Conservation (phyloP, 2,113 vertebrate genomes). For the Gymnocephalus cernua region DNA sequence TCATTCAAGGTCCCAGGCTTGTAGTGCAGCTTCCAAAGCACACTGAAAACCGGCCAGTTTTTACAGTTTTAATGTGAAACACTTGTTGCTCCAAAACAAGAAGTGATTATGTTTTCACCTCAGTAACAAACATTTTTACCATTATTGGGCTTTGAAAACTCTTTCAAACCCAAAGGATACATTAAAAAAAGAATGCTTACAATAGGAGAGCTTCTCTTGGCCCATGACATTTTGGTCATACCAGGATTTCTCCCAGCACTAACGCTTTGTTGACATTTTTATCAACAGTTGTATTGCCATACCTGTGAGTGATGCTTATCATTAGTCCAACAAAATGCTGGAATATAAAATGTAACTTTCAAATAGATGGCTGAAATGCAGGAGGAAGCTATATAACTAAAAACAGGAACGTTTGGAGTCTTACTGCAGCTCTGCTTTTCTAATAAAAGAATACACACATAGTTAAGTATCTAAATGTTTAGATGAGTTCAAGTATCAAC, state of each 20-base stretch:
- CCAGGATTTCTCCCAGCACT: background rate
- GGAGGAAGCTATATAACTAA: background rate
- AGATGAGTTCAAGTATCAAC: background rate
- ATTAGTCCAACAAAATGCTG: background rate
- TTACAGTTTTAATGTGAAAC: background rate
- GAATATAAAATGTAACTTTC: background rate
- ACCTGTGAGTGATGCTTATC: conserved; percentile 5
- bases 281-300: background rate
- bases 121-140: background rate
- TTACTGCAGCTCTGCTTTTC: conserved; percentile 13
- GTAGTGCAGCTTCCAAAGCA: background rate
- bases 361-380: conserved; percentile 5
- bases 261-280: background rate
- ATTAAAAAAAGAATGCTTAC: background rate
- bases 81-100: background rate
- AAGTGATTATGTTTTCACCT: background rate
- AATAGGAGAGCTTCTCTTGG: background rate
- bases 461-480: background rate
- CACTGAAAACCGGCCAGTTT: conserved; percentile 3
- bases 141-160: background rate
- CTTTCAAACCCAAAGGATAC: background rate
- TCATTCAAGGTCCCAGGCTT: conserved; percentile 30
- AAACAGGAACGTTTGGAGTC: background rate
- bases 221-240: background rate
- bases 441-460: background rate